Evolutionary conservation across 2,888 invertebrate species (phyloP), one percentile per base, ranked within the genome.

Genomic region (Dynastes hyllus): DNA sequence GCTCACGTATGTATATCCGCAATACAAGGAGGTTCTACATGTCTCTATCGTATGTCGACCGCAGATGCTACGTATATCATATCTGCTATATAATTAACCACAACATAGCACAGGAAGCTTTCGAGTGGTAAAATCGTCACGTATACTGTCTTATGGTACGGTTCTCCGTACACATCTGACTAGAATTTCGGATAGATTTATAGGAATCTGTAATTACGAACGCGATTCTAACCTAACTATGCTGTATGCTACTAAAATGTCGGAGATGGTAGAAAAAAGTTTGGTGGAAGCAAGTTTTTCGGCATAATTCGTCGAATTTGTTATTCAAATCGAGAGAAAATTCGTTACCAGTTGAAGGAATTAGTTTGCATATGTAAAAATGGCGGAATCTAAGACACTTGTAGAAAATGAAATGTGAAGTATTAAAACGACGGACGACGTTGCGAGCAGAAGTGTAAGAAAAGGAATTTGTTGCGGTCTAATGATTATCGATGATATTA

Each of bases 321-420:
- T 2, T 63, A 63, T 63, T 63, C 63, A 63, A 63, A 55, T 55
- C 55, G n/a, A 2, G 6, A 8, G 22, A n/a, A 16, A 55, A 63
- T 63, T 63, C 63, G 63, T 27, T 27, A 32, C 11, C 27, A 61
- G 27, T 61, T 29, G 61, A 29, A 29, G 63, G 63, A 63, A 63
- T 63, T 63, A 63, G 1, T 63, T 63, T 32, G 63, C 63, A 63
- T 63, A 13, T 27, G 32, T 63, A 63, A 63, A 63, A n/a, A 6
- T 2, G 6, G 2, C 0, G 22, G 22, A 29, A 13, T 63, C 63
- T 27, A 29, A 63, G 32, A 32, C 11, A 63, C 63, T 32, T 63
- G 11, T 3, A 1, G 32, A 13, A 61, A 61, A 61, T 27, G 61
- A 61, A 61, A 61, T 29, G 29, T 27, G 27, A 63, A 63, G 63